phyloP scores from a whole-genome alignment of 2,797 vertebrate species.

The Taenioides sp. region DNA sequence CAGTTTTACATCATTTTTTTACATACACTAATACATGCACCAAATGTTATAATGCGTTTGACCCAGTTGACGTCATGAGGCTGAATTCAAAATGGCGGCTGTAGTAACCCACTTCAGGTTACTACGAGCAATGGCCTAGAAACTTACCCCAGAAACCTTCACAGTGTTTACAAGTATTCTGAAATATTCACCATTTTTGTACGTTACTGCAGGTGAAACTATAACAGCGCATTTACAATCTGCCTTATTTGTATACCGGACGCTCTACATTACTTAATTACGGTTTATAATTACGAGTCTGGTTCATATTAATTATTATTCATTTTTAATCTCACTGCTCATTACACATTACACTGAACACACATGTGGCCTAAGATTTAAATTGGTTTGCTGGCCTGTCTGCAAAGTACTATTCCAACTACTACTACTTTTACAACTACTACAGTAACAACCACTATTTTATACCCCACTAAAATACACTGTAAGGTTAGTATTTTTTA shows the following conservation, averaged over 20 bases:
- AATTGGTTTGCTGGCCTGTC: no score
- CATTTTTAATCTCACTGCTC: background rate
- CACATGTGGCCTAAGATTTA: no score
- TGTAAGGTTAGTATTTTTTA: no score
- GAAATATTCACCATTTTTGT: constrained; percentile 12
- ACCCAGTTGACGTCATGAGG: background rate
- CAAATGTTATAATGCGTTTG: constrained; percentile 10
- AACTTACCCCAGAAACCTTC: constrained; percentile 4
- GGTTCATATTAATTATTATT: background rate
- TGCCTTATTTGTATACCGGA: background rate
- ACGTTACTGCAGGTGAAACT: constrained; percentile 5
- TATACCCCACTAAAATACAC: no score
- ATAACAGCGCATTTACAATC: background rate
- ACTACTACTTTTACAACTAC: no score
- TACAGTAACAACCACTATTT: no score
- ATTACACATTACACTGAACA: background rate
- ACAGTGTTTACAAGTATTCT: constrained; percentile 20
- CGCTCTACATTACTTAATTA: background rate
- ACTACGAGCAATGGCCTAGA: background rate
- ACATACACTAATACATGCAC: constrained; percentile 19
- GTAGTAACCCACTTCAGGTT: constrained; percentile 21
- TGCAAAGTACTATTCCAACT: no score
- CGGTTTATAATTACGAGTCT: background rate
- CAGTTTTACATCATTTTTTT: rapidly evolving
- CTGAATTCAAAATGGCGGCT: constrained; percentile 5